Conservation (phyloP, 2,113 vertebrate species). For the Raphicerus campestris region DNA sequence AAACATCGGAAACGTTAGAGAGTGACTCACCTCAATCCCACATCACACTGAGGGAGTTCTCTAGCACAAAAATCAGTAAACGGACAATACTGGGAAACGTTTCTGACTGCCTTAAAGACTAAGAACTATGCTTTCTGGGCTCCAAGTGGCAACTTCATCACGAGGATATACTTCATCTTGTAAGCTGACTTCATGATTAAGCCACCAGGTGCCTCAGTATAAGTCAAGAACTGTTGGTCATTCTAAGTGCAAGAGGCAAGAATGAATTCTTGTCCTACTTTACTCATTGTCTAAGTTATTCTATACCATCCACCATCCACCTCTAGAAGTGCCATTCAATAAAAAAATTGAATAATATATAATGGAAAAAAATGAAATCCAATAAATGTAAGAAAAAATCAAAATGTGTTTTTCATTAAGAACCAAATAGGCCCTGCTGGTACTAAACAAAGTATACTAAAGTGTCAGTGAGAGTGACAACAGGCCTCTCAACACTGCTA, state of each 20-base stretch:
- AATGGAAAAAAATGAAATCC: background rate
- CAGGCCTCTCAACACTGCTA: background rate
- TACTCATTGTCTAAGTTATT: background rate
- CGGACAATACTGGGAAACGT: background rate
- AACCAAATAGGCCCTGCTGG: background rate
- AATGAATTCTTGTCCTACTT: background rate
- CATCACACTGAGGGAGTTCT: background rate
- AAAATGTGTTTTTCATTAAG: background rate
- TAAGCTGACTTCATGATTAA: background rate
- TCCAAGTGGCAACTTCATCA: background rate
- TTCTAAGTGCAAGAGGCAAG: background rate
- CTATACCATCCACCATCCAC: too few species aligned
- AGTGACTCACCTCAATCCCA: background rate
- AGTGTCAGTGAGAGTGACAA: background rate
- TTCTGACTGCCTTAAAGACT: background rate
- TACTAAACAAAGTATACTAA: background rate
- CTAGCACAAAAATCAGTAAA: background rate
- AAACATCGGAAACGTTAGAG: background rate
- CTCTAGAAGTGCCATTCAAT: background rate
- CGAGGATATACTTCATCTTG: background rate
- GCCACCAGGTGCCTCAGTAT: background rate
- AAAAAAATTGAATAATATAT: background rate
- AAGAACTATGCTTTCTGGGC: background rate
- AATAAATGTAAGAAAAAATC: background rate
- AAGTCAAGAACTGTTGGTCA: background rate